phyloP scores from a whole-genome alignment of 1,140 invertebrate genomes.

The Cherax destructor region DNA sequence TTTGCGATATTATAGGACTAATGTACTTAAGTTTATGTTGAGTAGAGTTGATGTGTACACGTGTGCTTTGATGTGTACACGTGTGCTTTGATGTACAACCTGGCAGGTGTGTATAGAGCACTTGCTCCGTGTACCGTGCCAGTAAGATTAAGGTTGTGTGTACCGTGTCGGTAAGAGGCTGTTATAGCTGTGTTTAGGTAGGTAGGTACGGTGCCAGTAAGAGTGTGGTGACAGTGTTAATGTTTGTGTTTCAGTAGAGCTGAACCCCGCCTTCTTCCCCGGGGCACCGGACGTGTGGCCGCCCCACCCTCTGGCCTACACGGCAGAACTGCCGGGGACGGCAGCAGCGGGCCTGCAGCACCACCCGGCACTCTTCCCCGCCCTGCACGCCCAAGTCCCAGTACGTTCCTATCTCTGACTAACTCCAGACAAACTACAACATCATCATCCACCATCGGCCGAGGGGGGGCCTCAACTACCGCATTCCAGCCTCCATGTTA shows the following conservation, averaged over 20 bases:
- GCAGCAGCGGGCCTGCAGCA: constrained; percentile 85
- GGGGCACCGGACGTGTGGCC: constrained; percentile 92
- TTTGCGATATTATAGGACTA: neutral
- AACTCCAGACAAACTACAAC: constrained; percentile 78
- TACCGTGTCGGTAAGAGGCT: too few relatives aligned
- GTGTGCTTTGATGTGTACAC: neutral
- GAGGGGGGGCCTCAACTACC: constrained; percentile 81
- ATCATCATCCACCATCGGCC: constrained; percentile 79
- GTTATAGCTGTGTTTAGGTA: neutral
- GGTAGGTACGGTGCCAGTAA: neutral
- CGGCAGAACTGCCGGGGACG: constrained; percentile 74
- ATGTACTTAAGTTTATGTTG: neutral
- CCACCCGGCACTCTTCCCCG: constrained; percentile 89
- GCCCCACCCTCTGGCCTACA: constrained; percentile 91
- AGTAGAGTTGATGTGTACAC: neutral
- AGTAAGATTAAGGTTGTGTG: too few relatives aligned
- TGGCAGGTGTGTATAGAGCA: too few relatives aligned
- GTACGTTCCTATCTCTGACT: constrained; percentile 97
- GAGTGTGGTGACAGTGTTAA: neutral
- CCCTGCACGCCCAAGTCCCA: constrained; percentile 96
- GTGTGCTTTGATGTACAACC: neutral
- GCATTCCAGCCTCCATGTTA: constrained; percentile 73
- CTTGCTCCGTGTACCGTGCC: too few relatives aligned
- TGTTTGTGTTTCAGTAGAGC: constrained; percentile 80
- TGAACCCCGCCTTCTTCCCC: constrained; percentile 95